A percentile compares a stretch with the other conserved stretches of the same genome.
phyloP scores from a whole-genome alignment of 2,888 invertebrate species.

The Diaprepes abbreviatus region DNA sequence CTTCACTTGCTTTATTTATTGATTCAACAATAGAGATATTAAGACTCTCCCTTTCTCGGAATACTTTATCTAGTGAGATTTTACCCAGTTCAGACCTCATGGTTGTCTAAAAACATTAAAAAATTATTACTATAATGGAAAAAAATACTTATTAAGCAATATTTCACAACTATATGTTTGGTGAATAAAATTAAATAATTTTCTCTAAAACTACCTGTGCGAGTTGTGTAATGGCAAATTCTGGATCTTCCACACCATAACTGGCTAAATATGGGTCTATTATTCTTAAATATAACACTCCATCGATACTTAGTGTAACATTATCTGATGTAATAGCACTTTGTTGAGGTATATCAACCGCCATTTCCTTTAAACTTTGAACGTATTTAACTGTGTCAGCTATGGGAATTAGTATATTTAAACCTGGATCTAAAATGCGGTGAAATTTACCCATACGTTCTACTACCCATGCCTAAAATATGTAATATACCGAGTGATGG shows the following conservation, averaged over 20 bases:
- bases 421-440: constrained; percentile 92
- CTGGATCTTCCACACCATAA: constrained; percentile 99
- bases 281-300: constrained; percentile 94
- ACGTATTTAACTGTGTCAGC: constrained; percentile 96
- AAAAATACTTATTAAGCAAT: not conserved
- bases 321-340: constrained; percentile 98
- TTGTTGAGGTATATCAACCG: constrained; percentile 98
- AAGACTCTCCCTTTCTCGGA: constrained; percentile 94
- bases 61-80: constrained; percentile 96
- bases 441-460: constrained; percentile 99
- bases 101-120: constrained; percentile 76
- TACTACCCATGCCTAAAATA: constrained; percentile 91
- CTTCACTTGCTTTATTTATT: constrained; percentile 97
- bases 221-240: constrained; percentile 98
- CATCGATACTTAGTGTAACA: constrained; percentile 96
- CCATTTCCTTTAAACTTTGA: constrained; percentile 98
- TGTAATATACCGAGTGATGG: constrained; percentile 52
- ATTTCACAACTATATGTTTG: not conserved
- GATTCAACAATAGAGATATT: constrained; percentile 96
- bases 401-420: constrained; percentile 92
- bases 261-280: constrained; percentile 94
- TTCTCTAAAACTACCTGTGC: constrained; percentile 75
- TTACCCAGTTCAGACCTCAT: constrained; percentile 99
- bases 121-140: not conserved
- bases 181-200: not conserved